Percentiles rank a stretch among this genome's conserved stretches.
Evolutionary conservation across 2,113 vertebrate genomes (phyloP).

Genomic region (Cromileptes altivelis): DNA sequence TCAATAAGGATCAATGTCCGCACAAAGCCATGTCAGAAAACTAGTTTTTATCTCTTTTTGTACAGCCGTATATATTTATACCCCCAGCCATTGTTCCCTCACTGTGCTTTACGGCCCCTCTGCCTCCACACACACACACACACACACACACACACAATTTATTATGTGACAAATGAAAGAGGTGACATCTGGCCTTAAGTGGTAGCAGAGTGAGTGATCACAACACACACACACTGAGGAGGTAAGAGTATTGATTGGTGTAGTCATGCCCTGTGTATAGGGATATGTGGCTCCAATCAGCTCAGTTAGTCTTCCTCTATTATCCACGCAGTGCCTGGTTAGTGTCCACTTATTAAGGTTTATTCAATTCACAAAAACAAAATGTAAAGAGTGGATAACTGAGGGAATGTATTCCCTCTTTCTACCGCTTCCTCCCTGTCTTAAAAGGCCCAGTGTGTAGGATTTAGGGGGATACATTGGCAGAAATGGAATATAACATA

Average conservation of each 20-base stretch:
- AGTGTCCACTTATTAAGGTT: not conserved
- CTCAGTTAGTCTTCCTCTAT: constrained; percentile 1
- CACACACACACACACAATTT: constrained; percentile 26
- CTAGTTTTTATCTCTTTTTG: not conserved
- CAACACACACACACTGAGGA: constrained; percentile 49
- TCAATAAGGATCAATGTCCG: not conserved
- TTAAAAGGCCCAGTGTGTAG: no score
- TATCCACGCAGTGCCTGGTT: not conserved
- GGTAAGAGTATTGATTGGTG: constrained; percentile 49
- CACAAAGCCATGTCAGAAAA: not conserved
- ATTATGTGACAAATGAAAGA: constrained; percentile 43
- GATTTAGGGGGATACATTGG: no score
- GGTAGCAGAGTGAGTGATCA: constrained; percentile 57
- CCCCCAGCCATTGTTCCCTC: not conserved
- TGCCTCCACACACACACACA: constrained; percentile 16
- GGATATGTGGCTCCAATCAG: constrained; percentile 10
- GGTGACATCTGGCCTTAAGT: constrained; percentile 58
- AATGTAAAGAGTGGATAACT: not conserved
- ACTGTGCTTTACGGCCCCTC: constrained; percentile 26
- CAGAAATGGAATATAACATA: no score
- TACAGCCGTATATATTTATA: not conserved
- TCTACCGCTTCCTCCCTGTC: not conserved
- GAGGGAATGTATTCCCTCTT: not conserved
- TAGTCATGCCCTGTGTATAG: constrained; percentile 1
- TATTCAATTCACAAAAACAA: not conserved